These are phyloP conservation scores for Drosophila arawakana DNA, from an alignment of 1,140 invertebrate genomes.

Conservation along the genomic window DNA sequence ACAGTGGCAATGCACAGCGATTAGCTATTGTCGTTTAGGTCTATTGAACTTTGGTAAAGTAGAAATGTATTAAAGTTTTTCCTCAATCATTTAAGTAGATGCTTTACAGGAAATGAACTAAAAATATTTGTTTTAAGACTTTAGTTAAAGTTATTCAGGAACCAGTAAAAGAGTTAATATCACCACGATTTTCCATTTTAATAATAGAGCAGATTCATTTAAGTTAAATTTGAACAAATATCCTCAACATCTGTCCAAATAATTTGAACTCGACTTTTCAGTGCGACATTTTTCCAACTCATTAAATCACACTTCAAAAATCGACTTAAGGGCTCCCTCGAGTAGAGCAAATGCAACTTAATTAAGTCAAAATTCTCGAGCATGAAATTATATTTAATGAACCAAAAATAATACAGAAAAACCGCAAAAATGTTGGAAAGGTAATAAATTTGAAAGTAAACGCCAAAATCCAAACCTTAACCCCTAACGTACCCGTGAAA, in stretches of 20 bases:
- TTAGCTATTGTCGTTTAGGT: constrained; percentile 35
- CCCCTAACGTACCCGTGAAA: constrained; percentile 49
- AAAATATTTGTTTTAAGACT: too few species aligned
- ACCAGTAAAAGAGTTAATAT: too few species aligned
- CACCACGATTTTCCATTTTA: not conserved
- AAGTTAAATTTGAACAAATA: not conserved
- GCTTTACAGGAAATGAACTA: too few species aligned
- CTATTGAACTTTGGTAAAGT: constrained; percentile 11
- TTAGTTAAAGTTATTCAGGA: too few species aligned
- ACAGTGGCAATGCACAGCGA: constrained; percentile 24
- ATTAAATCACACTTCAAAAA: constrained; percentile 51
- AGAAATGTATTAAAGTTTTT: not conserved
- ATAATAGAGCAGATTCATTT: constrained; percentile 1
- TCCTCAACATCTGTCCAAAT: constrained; percentile 6
- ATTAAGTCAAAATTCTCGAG: constrained; percentile 72
- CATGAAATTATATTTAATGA: constrained; percentile 78
- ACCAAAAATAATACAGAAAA: constrained; percentile 76
- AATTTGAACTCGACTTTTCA: not conserved
- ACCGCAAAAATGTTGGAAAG: constrained; percentile 54
- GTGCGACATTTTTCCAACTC: constrained; percentile 69
- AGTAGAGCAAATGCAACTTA: constrained; percentile 54
- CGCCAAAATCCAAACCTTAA: constrained; percentile 34
- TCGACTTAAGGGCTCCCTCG: constrained; percentile 31
- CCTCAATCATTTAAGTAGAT: not conserved
- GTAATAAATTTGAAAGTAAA: constrained; percentile 62